Conservation (phyloP, 2,797 vertebrate genomes). For the Numenius phaeopus region DNA sequence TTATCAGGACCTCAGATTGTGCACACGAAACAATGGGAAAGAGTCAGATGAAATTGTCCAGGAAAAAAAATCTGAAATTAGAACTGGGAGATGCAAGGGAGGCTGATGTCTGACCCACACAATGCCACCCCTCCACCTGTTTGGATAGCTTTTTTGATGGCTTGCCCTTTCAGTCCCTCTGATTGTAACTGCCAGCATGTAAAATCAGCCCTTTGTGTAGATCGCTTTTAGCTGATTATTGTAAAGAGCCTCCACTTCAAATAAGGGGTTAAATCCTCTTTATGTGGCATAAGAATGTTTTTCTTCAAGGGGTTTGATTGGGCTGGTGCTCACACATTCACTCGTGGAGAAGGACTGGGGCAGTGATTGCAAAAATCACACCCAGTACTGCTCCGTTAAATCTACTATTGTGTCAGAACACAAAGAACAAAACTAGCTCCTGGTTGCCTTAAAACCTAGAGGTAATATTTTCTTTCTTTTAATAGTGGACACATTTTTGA, state of each 20-base stretch:
- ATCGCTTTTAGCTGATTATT: constrained; percentile 11
- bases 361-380: constrained; percentile 51
- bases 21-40: neutral
- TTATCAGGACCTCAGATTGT: neutral
- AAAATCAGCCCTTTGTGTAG: constrained; percentile 26
- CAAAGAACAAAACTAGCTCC: constrained; percentile 30
- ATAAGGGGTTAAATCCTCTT: constrained; percentile 39
- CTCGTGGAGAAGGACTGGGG: neutral
- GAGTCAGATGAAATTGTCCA: neutral
- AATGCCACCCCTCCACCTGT: neutral
- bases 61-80: neutral
- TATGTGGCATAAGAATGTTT: neutral
- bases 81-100: neutral
- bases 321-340: neutral
- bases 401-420: constrained; percentile 28
- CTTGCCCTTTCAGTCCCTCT: neutral
- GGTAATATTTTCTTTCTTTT: constrained; percentile 44
- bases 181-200: neutral
- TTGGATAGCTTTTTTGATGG: neutral
- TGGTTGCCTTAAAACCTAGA: constrained; percentile 23
- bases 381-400: neutral
- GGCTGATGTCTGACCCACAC: neutral
- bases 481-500: constrained; percentile 25
- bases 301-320: constrained; percentile 48
- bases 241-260: neutral